Base-by-base conservation (phyloP, 1,140 invertebrate genomes). In the Aphelenchoides fujianensis region DNA sequence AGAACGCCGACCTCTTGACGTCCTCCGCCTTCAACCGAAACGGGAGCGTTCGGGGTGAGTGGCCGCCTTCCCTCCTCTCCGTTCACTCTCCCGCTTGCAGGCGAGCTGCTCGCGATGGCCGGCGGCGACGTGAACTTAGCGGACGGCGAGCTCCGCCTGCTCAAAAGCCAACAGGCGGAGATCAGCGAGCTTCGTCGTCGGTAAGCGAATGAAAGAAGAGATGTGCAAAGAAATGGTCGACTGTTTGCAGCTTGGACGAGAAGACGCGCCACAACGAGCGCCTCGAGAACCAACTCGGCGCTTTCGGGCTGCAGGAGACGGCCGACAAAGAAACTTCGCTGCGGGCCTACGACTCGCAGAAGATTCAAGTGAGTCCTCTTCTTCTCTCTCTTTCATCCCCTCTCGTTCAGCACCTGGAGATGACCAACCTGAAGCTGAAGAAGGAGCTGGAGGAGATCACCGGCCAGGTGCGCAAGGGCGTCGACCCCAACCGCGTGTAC, bases 1-100 rank as follows among this genome's bases (percentile, higher is more conserved):
- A 71, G n/a, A 81, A 81, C 52, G 79, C 80, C 3, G 71, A 72
- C 71, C 53, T 81, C 0, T 69, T 81, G 2, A 74, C 61, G 36
- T 72, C 52, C 53, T 74, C 66, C 27, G 52, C 32, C 41, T 57
- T 70, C 53, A 68, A 34, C 41, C 19, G 62, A 35, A 34, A 16
- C 35, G 35, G 57, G n/a, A 75, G 30, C 55, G 36, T 78, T 12
- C 12, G 70, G 53, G 35, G 69, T 64, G 19, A 68, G 19, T 28
- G 19, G 37, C 69, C 19, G 2, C n/a, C 19, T n/a, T 16, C 69
- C 69, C 19, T 30, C 19, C 1, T 28, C 2, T n/a, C 19, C 27
- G 30, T n/a, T 36, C 16, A 16, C 16, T 53, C 64, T n/a, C 16
- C 23, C 19, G 31, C 28, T 55, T 16, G 16, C 35, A 79, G 70